phyloP scores from a whole-genome alignment of 1,140 invertebrate species.

The Centruroides sculpturatus region DNA sequence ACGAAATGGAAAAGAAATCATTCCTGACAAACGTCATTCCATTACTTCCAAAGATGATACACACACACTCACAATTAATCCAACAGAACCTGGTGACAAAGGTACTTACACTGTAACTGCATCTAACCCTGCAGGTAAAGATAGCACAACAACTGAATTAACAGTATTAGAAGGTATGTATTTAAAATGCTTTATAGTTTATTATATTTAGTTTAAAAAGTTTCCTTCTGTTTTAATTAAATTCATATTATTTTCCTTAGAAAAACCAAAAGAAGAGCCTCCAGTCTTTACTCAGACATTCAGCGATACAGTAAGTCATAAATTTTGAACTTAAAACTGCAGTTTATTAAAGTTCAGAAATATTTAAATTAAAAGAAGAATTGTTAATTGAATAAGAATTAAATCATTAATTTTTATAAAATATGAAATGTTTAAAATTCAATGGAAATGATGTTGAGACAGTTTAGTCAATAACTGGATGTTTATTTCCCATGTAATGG shows the following conservation, averaged over 20 bases:
- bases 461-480: no score
- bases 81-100: constrained; percentile 73
- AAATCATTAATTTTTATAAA: no score
- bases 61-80: constrained; percentile 47
- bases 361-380: no score
- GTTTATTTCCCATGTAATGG: no score
- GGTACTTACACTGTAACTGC: constrained; percentile 90
- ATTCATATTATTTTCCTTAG: neutral
- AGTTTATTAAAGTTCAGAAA: no score
- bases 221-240: no score
- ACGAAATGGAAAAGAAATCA: constrained; percentile 53
- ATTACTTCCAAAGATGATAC: constrained; percentile 49
- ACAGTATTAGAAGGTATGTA: no score
- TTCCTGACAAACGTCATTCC: constrained; percentile 23
- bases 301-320: constrained; percentile 43
- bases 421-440: no score
- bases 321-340: neutral
- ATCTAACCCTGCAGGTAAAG: constrained; percentile 83
- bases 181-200: no score
- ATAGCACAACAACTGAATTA: constrained; percentile 45
- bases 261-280: constrained; percentile 41
- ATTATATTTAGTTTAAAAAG: no score
- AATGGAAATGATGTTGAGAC: no score
- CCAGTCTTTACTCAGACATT: constrained; percentile 76
- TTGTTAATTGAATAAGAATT: no score